Conservation (phyloP, 2,113 vertebrate genomes). For the Macroglossus sobrinus region DNA sequence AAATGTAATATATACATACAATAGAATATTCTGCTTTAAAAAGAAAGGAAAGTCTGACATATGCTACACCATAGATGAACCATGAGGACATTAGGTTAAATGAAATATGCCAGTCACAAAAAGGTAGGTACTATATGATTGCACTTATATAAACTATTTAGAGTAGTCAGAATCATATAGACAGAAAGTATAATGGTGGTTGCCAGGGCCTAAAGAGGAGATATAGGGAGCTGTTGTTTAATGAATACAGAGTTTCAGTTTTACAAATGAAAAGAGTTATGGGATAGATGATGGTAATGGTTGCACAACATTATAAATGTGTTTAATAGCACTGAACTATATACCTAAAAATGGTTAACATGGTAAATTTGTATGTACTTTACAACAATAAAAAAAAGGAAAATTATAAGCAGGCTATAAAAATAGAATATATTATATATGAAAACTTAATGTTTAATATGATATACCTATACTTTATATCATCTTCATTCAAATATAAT, state of each 20-base stretch:
- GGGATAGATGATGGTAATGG: background rate
- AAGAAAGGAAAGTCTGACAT: background rate
- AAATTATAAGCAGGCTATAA: background rate
- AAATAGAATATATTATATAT: slow-evolving; percentile 3
- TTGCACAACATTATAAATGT: background rate
- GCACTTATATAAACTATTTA: background rate
- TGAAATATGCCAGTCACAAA: background rate
- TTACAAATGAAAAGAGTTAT: background rate
- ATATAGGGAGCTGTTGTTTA: background rate
- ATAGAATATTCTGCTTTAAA: background rate
- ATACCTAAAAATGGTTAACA: background rate
- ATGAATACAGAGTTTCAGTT: background rate
- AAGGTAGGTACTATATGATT: background rate
- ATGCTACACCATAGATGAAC: background rate
- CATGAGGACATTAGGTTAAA: background rate
- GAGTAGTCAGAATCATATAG: background rate
- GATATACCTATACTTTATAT: background rate
- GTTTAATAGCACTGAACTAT: background rate
- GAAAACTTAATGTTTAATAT: slow-evolving; percentile 20
- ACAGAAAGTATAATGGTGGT: background rate
- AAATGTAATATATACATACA: background rate
- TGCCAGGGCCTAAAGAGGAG: background rate
- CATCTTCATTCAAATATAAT: slow-evolving; percentile 24
- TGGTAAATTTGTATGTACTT: background rate
- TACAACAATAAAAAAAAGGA: background rate